Percentiles rank a stretch among this genome's conserved stretches.
Conservation (phyloP, 92 coral and sea anemone species). For the Actinostola sp. region DNA sequence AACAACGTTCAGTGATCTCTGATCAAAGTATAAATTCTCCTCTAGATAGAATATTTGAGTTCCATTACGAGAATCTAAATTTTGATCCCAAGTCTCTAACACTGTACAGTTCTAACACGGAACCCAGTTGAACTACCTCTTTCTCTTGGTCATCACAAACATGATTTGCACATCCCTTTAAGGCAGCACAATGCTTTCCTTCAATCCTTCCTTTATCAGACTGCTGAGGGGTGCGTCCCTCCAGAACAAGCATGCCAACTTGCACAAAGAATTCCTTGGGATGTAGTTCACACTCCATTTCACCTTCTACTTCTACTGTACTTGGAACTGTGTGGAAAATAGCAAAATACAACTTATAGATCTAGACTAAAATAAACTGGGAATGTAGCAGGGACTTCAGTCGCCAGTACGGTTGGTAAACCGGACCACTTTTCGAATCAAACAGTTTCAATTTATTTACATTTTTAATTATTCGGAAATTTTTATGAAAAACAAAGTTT, state of each 20-base stretch:
- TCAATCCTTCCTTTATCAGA: conserved; percentile 83
- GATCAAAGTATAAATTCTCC: no score
- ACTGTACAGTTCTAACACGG: not conserved
- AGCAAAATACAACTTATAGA: not conserved
- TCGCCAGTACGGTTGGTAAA: no score
- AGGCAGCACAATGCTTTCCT: conserved; percentile 72
- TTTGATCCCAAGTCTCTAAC: not conserved
- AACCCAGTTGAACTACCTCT: no score
- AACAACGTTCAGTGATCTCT: no score
- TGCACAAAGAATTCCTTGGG: conserved; percentile 88
- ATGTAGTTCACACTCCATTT: conserved; percentile 84
- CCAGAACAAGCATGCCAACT: conserved; percentile 86
- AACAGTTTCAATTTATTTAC: no score
- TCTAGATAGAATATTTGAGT: not conserved
- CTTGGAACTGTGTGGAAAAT: not conserved
- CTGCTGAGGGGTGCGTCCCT: conserved; percentile 80
- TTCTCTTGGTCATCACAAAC: conserved; percentile 42
- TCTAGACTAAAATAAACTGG: not conserved
- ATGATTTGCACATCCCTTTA: conserved; percentile 42
- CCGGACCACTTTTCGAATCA: no score
- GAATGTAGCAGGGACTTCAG: not conserved
- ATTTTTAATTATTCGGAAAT: no score
- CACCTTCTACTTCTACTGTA: conserved; percentile 53
- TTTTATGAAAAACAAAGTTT: no score
- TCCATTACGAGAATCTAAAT: no score